A percentile compares a stretch with the other conserved stretches of the same genome.
Conservation (phyloP, 2,888 invertebrate genomes). For the Brassicogethes aeneus region DNA sequence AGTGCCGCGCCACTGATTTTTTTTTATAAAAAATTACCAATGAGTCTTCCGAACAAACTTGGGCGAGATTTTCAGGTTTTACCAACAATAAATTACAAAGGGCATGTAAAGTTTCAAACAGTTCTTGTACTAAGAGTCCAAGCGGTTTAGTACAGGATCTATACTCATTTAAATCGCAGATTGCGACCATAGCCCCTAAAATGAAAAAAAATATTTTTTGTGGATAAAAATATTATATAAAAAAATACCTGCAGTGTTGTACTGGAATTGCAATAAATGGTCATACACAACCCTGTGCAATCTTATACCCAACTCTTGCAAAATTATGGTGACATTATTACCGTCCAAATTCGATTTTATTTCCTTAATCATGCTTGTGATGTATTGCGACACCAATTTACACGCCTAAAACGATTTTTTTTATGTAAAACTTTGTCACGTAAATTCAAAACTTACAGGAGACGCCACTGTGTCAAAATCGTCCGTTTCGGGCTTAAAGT, state of each 20-base stretch:
- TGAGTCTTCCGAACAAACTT: slow-evolving; percentile 91
- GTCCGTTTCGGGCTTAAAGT: slow-evolving; percentile 83
- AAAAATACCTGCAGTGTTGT: slow-evolving; percentile 74
- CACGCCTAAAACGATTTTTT: slow-evolving; percentile 56
- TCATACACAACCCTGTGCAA: slow-evolving; percentile 91
- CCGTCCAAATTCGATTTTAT: slow-evolving; percentile 82
- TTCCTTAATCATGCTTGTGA: slow-evolving; percentile 66
- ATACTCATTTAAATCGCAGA: slow-evolving; percentile 98
- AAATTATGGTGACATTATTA: slow-evolving; percentile 77
- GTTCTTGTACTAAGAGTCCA: slow-evolving; percentile 67
- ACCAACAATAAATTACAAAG: slow-evolving; percentile 92
- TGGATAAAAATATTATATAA: slow-evolving; percentile 3
- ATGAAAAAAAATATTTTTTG: slow-evolving; percentile 10
- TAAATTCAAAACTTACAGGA: slow-evolving; percentile 51
- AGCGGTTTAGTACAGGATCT: slow-evolving; percentile 74
- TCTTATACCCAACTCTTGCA: slow-evolving; percentile 84
- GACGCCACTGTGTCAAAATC: slow-evolving; percentile 75
- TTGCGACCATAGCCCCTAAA: slow-evolving; percentile 90
- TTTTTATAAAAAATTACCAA: slow-evolving; percentile 58
- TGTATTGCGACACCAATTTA: slow-evolving; percentile 70
- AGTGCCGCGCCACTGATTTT: background rate
- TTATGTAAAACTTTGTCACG: slow-evolving; percentile 1
- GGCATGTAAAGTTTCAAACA: slow-evolving; percentile 95
- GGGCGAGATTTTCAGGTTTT: slow-evolving; percentile 91
- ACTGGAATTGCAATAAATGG: slow-evolving; percentile 89